Evolutionary conservation across 1,140 invertebrate species (phyloP).

Genomic region (Neodiprion lecontei): DNA sequence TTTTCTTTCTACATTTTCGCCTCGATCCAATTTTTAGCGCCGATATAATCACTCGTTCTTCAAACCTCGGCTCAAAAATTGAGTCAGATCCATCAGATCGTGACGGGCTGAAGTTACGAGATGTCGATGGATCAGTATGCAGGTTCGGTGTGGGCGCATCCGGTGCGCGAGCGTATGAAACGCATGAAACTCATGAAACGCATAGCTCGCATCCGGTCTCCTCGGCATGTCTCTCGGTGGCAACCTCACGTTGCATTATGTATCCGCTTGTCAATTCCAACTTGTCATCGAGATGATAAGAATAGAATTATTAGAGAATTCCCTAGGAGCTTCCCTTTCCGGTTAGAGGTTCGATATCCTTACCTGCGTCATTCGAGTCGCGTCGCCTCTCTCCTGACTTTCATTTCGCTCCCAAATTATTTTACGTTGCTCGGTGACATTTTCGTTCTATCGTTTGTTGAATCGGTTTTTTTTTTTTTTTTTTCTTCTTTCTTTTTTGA

Average conservation of each 20-base stretch:
- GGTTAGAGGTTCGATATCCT: background rate
- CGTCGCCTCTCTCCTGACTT: background rate
- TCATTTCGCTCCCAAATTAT: background rate
- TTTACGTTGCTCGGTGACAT: background rate
- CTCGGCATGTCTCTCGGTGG: constrained; percentile 28
- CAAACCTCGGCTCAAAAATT: too few species aligned
- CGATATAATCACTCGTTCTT: too few species aligned
- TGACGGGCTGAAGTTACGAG: too few species aligned
- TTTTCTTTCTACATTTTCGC: too few species aligned
- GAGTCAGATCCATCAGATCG: too few species aligned
- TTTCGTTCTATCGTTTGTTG: too few species aligned
- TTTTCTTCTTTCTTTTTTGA: too few species aligned
- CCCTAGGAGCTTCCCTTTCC: constrained; percentile 33
- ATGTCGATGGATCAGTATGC: constrained; percentile 49
- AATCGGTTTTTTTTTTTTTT: too few species aligned
- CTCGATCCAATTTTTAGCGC: too few species aligned
- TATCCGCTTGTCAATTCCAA: constrained; percentile 48
- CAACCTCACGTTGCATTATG: constrained; percentile 57
- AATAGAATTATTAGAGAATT: constrained; percentile 50
- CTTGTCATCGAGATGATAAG: constrained; percentile 42
- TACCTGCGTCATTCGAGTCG: background rate
- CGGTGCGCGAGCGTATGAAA: constrained; percentile 39
- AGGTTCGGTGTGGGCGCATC: constrained; percentile 54
- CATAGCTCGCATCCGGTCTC: background rate
- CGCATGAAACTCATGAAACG: background rate